Evolutionary conservation across 92 coral and sea anemone genomes (phyloP).

Genomic region (Actinernus sp.): DNA sequence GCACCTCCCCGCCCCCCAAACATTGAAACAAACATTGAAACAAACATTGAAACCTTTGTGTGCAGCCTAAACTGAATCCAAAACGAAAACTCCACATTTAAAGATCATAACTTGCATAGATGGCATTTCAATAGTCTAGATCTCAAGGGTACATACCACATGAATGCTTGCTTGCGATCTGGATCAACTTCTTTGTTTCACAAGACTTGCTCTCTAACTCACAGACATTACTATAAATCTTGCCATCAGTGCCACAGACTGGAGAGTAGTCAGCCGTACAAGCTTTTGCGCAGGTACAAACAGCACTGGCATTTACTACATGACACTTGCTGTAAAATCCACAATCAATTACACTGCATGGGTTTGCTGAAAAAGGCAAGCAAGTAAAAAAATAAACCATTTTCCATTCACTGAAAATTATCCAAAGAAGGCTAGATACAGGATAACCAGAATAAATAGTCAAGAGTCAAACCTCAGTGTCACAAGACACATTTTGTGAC

Average conservation of each 20-base stretch:
- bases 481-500: no score
- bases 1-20: no score
- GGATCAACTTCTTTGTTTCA: constrained; percentile 18
- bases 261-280: constrained; percentile 37
- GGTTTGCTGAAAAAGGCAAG: constrained; percentile 38
- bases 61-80: no score
- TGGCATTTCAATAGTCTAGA: no score
- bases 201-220: constrained; percentile 58
- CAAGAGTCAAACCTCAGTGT: no score
- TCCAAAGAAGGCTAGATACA: not conserved
- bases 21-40: no score
- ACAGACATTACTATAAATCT: constrained; percentile 55
- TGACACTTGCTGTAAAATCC: constrained; percentile 34
- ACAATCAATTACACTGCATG: constrained; percentile 46
- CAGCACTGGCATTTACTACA: constrained; percentile 24
- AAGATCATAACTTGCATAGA: no score
- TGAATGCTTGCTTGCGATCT: constrained; percentile 6
- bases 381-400: not conserved
- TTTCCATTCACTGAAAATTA: not conserved
- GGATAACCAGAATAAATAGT: not conserved
- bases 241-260: constrained; percentile 76
- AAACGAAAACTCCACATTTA: no score
- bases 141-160: no score
- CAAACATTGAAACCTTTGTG: no score
- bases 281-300: constrained; percentile 59